Conservation (phyloP, 2,113 vertebrate genomes). For the Onychostoma macrolepis region DNA sequence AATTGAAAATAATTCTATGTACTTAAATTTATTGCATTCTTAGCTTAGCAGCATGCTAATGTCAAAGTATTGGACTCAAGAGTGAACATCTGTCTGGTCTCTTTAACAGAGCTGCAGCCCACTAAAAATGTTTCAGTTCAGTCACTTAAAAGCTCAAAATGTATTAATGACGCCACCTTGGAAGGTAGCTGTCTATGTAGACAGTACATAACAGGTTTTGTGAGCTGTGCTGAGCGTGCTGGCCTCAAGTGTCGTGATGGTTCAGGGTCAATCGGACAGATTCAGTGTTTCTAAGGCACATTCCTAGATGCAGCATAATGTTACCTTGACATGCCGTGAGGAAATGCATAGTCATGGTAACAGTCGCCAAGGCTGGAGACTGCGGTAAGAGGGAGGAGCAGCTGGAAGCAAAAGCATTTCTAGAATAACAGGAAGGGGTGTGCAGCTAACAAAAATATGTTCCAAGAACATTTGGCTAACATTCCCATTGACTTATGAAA, state of each 20-base stretch:
- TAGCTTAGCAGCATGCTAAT: background rate
- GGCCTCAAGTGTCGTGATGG: background rate
- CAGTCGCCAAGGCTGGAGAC: constrained; percentile 56
- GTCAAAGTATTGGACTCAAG: background rate
- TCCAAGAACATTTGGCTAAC: background rate
- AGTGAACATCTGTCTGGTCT: background rate
- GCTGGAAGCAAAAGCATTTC: constrained; percentile 46
- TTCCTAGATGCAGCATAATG: constrained; percentile 62
- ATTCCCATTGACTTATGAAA: background rate
- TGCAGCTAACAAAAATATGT: background rate
- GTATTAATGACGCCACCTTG: background rate
- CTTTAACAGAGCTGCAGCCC: background rate
- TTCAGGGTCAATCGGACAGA: constrained; percentile 35
- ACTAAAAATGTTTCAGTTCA: background rate
- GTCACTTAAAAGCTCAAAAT: background rate
- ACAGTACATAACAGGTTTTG: background rate
- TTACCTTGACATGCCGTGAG: constrained; percentile 53
- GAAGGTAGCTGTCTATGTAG: background rate
- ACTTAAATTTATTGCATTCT: background rate
- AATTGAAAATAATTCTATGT: background rate
- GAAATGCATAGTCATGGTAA: constrained; percentile 57
- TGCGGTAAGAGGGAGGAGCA: constrained; percentile 22
- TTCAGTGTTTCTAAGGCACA: constrained; percentile 61
- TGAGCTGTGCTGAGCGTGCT: background rate
- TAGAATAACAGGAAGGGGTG: constrained; percentile 16